These are phyloP conservation scores for Mergus octosetaceus DNA, from an alignment of 2,797 vertebrate species.

Conservation along the genomic window DNA sequence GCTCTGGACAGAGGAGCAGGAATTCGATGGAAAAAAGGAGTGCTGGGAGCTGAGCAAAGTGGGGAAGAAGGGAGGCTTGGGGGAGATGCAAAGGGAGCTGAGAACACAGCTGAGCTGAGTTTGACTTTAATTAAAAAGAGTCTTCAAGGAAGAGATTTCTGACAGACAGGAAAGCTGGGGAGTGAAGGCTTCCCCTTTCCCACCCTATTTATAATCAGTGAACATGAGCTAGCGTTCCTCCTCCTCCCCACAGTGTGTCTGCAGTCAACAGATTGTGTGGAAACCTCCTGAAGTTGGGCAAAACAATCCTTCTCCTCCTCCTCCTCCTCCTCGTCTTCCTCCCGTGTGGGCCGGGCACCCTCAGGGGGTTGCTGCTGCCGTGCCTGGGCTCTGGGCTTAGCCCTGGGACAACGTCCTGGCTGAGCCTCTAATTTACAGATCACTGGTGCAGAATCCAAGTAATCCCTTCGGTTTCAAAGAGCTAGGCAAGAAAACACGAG, in stretches of 20 bases:
- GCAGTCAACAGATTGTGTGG: neutral
- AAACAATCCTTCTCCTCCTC: neutral
- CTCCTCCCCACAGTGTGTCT: neutral
- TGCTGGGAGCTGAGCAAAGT: neutral
- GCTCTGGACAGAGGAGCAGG: neutral
- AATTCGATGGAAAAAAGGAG: neutral
- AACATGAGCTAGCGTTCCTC: neutral
- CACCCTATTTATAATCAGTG: conserved; percentile 13
- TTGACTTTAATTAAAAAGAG: neutral
- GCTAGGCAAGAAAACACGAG: neutral
- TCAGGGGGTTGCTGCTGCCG: rapidly evolving
- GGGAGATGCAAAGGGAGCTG: neutral
- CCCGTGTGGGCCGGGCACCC: too few relatives aligned
- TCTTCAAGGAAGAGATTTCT: neutral
- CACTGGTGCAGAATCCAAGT: neutral
- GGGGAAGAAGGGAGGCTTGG: neutral
- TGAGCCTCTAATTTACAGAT: neutral
- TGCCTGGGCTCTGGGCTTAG: neutral
- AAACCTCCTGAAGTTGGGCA: neutral
- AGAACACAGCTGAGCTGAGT: neutral
- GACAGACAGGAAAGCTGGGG: neutral
- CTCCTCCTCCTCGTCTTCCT: neutral
- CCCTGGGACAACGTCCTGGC: rapidly evolving
- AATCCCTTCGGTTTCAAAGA: neutral
- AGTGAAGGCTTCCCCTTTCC: conserved; percentile 17